Evolutionary conservation across 2,113 vertebrate species (phyloP), one percentile per base, ranked within the genome.

Genomic region (Hiodon tergisus): DNA sequence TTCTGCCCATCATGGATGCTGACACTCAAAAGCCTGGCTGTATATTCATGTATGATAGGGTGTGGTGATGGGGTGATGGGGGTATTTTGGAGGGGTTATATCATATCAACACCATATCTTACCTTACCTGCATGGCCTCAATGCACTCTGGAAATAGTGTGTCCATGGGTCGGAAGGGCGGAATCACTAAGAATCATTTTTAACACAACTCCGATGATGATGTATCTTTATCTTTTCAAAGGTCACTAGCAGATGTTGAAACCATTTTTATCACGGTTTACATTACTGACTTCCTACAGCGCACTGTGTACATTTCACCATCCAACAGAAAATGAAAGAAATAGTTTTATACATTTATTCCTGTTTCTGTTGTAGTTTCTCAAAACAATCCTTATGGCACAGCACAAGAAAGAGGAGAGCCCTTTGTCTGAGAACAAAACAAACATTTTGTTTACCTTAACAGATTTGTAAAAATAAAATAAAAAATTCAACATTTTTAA

Each of bases 361-460:
- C 58, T 62, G 58, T 72, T 57, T 60, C 17, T 80, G 31, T 76
- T 47, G n/a, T 57, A 67, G 62, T n/a, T 73, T 77, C 48, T 11
- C 5, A 11, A 5, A 73, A 17, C 63, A 76, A 63, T 78, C 65
- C 67, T 76, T 59, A 66, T 66, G 63, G 72, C 70, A 77, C 74
- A 82, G 85, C 84, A 82, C 83, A 83, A 81, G 74, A 5, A 63
- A 59, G 16, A 16, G 10, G 11, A 73, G 13, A 63, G 79, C 75
- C 81, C 78, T 81, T 73, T 81, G 76, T 74, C 7, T 31, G 46
- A 59, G 13, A 74, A 58, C 9, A 52, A 67, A 77, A 78, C 72
- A 80, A 69, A 85, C 82, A 81, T 89, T 91, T 89, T 90, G 83
- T 90, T 90, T 85, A 80, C 82, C 81, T 86, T 81, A 65, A 83